phyloP scores from a whole-genome alignment of 2,888 invertebrate genomes.

The Cordilura impudica region DNA sequence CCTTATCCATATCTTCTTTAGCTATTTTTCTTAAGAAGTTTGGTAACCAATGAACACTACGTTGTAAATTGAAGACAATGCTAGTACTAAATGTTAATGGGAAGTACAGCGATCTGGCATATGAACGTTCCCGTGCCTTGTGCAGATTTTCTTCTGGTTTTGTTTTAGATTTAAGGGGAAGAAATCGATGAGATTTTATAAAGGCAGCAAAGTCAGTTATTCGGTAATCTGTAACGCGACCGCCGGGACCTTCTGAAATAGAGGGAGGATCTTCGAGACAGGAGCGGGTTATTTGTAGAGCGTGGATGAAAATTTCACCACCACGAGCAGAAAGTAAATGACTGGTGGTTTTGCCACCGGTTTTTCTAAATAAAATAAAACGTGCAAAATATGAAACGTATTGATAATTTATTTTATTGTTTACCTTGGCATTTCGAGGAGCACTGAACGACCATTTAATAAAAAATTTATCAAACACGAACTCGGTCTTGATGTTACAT shows the following conservation, averaged over 20 bases:
- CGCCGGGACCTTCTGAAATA: constrained; percentile 95
- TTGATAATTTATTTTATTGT: neutral
- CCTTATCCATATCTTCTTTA: constrained; percentile 90
- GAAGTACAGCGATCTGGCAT: constrained; percentile 90
- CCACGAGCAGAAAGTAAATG: constrained; percentile 96
- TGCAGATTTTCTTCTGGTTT: constrained; percentile 77
- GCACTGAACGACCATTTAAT: constrained; percentile 94
- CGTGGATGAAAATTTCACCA: constrained; percentile 97
- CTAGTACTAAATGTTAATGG: constrained; percentile 94
- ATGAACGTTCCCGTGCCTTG: constrained; percentile 84
- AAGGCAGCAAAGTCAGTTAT: constrained; percentile 91
- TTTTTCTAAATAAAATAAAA: constrained; percentile 80
- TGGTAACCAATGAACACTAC: constrained; percentile 90
- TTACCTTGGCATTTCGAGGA: constrained; percentile 90
- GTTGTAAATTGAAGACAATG: constrained; percentile 88
- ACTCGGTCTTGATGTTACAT: constrained; percentile 97
- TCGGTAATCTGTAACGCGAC: constrained; percentile 93
- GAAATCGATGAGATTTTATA: constrained; percentile 89
- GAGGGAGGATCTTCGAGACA: constrained; percentile 96
- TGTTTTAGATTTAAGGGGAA: constrained; percentile 82
- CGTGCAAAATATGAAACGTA: neutral
- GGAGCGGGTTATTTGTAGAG: constrained; percentile 89
- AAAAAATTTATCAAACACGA: constrained; percentile 98
- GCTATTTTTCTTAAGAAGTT: constrained; percentile 88
- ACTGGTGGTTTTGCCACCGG: constrained; percentile 91